phyloP scores from a whole-genome alignment of 2,888 invertebrate genomes.

The Stomorhina lunata region DNA sequence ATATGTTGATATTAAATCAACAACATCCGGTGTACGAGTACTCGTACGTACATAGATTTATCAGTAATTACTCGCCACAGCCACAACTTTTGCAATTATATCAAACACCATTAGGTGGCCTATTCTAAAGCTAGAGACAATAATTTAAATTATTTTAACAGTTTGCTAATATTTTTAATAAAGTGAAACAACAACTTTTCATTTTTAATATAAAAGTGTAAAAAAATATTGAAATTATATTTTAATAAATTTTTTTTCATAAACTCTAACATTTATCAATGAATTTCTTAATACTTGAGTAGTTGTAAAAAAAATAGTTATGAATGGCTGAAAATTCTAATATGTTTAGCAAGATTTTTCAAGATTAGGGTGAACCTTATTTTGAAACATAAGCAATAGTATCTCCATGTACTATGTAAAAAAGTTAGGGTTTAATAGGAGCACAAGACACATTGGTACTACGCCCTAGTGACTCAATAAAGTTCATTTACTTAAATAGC shows the following conservation, averaged over 20 bases:
- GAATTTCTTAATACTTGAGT: slow-evolving; percentile 5
- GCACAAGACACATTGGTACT: no score
- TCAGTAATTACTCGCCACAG: slow-evolving; percentile 23
- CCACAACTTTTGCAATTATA: neutral
- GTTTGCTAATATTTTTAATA: neutral
- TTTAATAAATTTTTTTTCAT: slow-evolving; percentile 25
- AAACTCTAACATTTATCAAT: slow-evolving; percentile 58
- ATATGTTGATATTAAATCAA: slow-evolving; percentile 58
- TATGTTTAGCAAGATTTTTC: slow-evolving; percentile 57
- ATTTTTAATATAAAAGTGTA: slow-evolving; percentile 11
- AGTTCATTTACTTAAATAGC: no score
- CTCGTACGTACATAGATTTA: slow-evolving; percentile 6
- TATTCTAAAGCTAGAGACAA: slow-evolving; percentile 17
- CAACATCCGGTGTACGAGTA: slow-evolving; percentile 63
- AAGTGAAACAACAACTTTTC: slow-evolving; percentile 51
- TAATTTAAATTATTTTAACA: slow-evolving; percentile 1
- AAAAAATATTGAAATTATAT: slow-evolving; percentile 12
- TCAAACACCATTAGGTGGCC: slow-evolving; percentile 9
- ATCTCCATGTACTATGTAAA: no score
- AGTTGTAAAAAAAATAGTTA: neutral
- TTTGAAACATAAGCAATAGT: no score
- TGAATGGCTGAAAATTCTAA: slow-evolving; percentile 36
- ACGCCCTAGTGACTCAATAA: no score
- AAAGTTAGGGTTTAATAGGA: no score
- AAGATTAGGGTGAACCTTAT: no score